A percentile compares a stretch with the other conserved stretches of the same genome.
Evolutionary conservation across 2,113 vertebrate species (phyloP).

Genomic region (Xenopus borealis): DNA sequence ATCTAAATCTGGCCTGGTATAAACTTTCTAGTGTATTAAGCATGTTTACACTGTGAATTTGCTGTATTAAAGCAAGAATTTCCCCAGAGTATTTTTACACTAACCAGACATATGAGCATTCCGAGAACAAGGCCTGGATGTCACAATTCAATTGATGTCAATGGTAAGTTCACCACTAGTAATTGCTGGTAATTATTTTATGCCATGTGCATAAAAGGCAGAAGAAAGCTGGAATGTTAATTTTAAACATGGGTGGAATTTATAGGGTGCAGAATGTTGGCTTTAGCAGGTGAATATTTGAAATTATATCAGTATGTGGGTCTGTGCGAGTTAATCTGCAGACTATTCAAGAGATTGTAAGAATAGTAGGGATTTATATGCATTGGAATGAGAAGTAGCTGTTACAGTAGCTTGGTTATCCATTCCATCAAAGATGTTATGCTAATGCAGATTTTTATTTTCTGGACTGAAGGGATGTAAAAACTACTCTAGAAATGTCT

Average conservation of each 20-base stretch:
- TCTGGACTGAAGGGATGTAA: too few species aligned
- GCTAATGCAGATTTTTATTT: neutral
- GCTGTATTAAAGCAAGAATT: constrained; percentile 40
- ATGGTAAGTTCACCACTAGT: constrained; percentile 38
- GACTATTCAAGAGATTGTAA: neutral
- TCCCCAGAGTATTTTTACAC: constrained; percentile 38
- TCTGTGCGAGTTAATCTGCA: too few species aligned
- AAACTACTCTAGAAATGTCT: neutral
- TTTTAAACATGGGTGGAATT: constrained; percentile 15
- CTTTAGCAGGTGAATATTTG: constrained; percentile 1
- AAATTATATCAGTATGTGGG: neutral
- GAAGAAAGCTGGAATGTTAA: constrained; percentile 23
- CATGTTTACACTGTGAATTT: constrained; percentile 39
- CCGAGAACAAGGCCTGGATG: constrained; percentile 37
- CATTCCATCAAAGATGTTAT: neutral
- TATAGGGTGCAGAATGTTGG: constrained; percentile 4
- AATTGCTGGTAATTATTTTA: constrained; percentile 42
- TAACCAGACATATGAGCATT: constrained; percentile 42
- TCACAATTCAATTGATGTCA: constrained; percentile 44
- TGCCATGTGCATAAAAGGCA: constrained; percentile 34
- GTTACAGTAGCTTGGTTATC: neutral
- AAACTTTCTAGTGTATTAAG: constrained; percentile 27
- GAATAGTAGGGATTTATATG: neutral
- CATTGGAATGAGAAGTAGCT: neutral
- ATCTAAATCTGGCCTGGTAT: constrained; percentile 10